Base-by-base conservation (phyloP, 2,113 vertebrate genomes). In the Leptocoma aspasia region DNA sequence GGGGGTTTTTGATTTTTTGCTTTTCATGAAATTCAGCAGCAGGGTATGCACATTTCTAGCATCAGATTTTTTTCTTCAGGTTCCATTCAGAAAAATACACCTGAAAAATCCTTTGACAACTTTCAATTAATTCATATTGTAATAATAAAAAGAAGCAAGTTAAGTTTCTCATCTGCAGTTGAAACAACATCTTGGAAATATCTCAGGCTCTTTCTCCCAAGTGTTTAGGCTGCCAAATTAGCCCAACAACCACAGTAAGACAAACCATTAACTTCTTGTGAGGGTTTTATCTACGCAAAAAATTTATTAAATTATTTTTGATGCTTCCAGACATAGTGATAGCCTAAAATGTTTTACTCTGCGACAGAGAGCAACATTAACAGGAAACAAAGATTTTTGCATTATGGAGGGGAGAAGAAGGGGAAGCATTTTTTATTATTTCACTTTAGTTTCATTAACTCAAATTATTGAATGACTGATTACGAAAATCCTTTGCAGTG, bases 41-140 rank as follows among this genome's bases (percentile, higher is more conserved):
- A 69, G 7, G 10, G 2, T 12, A 54, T 3, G 3, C 6, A 11
- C 2, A 0, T n/a, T 61, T 42, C 9, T 41, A 54, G 15, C 7
- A 59, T 12, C 24, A 54, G 15, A 54, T 56, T 37, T 59, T 9
- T 53, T 30, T 56, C 7, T 70, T 33, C 31, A 35, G 42, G 17
- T 45, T 50, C 33, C 4, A 1, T 41, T 78, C 54, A 45, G 53
- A 19, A 60, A 79, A 84, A 24, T 17, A 22, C 26, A 52, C 17
- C 24, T 60, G 57, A 76, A 83, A 86, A 76, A 47, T 28, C 6
- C 1, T 71, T 47, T 31, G 15, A 60, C 9, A 85, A 16, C 30
- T 44, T 49, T 1, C 35, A 68, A 15, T 6, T 0, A 80, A 59
- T 69, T 72, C 16, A 28, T 20, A 82, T 2, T 53, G 21, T 39